Percentiles rank a stretch among this genome's conserved stretches.
phyloP scores from a whole-genome alignment of 2,797 vertebrate genomes.

The Ctenopoma multispine region DNA sequence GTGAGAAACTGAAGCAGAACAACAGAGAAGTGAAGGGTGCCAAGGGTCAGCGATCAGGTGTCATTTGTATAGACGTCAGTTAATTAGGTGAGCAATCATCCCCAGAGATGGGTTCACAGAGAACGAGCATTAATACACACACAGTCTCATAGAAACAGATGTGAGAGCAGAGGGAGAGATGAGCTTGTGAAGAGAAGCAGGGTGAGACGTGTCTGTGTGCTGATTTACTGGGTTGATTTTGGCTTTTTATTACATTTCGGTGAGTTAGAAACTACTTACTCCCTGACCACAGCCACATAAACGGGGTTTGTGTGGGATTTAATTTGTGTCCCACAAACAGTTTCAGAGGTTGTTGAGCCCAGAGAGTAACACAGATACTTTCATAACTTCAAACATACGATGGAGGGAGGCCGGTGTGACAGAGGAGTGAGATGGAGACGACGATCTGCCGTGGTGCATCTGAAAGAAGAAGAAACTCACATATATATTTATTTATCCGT shows the following conservation, averaged over 20 bases:
- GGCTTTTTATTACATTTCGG: neutral
- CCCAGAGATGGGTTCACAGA: conserved; percentile 12
- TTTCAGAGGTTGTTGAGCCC: neutral
- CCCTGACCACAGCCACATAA: neutral
- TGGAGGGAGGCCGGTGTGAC: too few relatives aligned
- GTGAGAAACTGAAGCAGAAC: neutral
- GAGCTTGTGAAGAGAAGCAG: neutral
- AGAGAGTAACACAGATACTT: too few relatives aligned
- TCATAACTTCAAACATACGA: neutral
- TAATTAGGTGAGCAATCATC: conserved; percentile 46
- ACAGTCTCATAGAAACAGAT: conserved; percentile 21
- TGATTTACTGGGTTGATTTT: neutral
- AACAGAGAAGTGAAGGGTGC: neutral
- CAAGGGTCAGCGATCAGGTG: conserved; percentile 32
- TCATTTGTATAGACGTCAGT: conserved; percentile 40
- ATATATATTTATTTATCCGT: too few relatives aligned
- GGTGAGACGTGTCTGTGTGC: neutral
- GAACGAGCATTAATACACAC: conserved; percentile 22
- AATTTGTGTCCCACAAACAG: neutral
- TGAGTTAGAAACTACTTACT: neutral
- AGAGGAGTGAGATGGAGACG: too few relatives aligned
- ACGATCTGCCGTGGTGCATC: too few relatives aligned
- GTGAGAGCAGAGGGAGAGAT: neutral
- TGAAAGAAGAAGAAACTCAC: too few relatives aligned
- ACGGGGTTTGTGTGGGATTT: too few relatives aligned